Base-by-base conservation (phyloP, 2,888 invertebrate species). In the Campaea margaritaria region DNA sequence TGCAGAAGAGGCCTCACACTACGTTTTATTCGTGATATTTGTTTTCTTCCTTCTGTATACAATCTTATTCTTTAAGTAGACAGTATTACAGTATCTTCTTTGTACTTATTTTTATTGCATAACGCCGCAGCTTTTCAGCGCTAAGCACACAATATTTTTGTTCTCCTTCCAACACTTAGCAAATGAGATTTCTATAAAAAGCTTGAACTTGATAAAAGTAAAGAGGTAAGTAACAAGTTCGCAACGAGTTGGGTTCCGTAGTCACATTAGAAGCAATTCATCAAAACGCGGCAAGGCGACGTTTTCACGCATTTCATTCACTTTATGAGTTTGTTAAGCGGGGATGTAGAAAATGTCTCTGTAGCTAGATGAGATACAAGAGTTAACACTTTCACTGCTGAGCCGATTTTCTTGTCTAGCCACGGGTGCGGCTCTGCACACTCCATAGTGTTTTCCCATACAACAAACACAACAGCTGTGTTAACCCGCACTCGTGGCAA, bases 181-280 rank as follows among this genome's bases (percentile, higher is more conserved):
- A 39, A 61, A 61, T 56, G 60, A 48, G 47, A 41, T 43, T 61
- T 51, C n/a, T 47, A 44, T 51, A 21, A 52, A 61, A 60, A 52
- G 54, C 44, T 41, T n/a, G 14, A 48, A 61, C 58, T 39, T 59
- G 62, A 61, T 64, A 66, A 60, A 65, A 59, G 48, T 50, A 50
- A 62, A 68, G 64, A 62, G 62, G 58, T 51, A 58, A 58, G 61
- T 56, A 55, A 49, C 52, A 64, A 63, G 67, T 68, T 65, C 27
- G 50, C 36, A 52, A 50, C 41, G 61, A 57, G 66, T 67, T 62
- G 13, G 70, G 73, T 70, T 69, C 70, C 73, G 70, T 68, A 82
- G 76, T 81, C 79, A 72, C 82, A 80, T 86, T 86, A 85, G 75
- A 62, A 78, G 82, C 82, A 85, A 86, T 87, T 86, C 86, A 86